Conservation (phyloP, 2,888 invertebrate species). For the Ischnus inquisitorius region DNA sequence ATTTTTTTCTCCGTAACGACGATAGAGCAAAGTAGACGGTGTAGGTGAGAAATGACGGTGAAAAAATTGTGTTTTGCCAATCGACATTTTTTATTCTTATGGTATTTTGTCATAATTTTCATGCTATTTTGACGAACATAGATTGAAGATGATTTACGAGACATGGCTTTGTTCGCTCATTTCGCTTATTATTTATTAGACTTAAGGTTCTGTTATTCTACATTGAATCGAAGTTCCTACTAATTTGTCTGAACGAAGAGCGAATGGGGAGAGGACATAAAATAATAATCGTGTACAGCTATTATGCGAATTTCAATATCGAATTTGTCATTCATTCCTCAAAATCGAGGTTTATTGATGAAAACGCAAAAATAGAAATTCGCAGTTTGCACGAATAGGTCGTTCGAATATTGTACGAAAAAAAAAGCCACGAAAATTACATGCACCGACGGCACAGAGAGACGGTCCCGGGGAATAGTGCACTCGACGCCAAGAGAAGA, state of each 20-base stretch:
- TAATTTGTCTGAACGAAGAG: no score
- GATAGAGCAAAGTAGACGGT: not conserved
- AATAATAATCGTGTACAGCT: no score
- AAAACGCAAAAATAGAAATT: not conserved
- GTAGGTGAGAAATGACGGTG: not conserved
- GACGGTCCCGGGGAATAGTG: constrained; percentile 38
- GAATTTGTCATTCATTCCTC: not conserved
- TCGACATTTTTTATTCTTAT: not conserved
- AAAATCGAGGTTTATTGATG: not conserved
- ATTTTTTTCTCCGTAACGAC: not conserved
- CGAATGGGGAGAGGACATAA: no score
- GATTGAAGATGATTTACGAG: not conserved
- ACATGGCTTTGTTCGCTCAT: not conserved
- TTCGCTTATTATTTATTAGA: not conserved
- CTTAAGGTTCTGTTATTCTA: not conserved
- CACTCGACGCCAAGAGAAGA: constrained; percentile 26
- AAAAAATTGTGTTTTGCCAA: constrained; percentile 14
- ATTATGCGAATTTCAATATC: not conserved
- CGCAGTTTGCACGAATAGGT: not conserved
- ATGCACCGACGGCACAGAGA: constrained; percentile 31
- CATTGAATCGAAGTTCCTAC: no score
- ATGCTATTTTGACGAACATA: constrained; percentile 22
- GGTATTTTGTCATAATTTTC: not conserved
- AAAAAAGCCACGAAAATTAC: constrained; percentile 37
- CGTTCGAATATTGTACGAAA: constrained; percentile 29